These are phyloP conservation scores for Harpalus rufipes DNA, from an alignment of 2,888 invertebrate genomes.

Conservation along the genomic window DNA sequence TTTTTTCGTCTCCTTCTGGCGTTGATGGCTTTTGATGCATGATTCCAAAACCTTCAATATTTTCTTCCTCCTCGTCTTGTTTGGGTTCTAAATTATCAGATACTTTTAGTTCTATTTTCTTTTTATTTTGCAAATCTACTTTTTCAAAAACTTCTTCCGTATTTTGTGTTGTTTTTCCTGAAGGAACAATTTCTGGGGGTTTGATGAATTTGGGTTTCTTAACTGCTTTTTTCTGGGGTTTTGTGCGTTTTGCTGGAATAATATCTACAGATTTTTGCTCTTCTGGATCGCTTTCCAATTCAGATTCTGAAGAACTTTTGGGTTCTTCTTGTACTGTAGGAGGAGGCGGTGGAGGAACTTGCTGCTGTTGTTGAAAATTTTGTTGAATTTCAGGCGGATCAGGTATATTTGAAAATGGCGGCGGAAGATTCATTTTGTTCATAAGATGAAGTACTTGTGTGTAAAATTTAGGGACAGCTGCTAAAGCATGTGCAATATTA, in stretches of 20 bases:
- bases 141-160: constrained; percentile 81
- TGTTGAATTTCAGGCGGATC: constrained; percentile 77
- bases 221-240: constrained; percentile 76
- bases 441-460: constrained; percentile 92
- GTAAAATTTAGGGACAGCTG: constrained; percentile 90
- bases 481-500: constrained; percentile 88
- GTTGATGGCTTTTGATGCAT: constrained; percentile 70
- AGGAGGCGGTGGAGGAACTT: constrained; percentile 74
- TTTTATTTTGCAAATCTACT: constrained; percentile 76
- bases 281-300: constrained; percentile 83
- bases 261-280: constrained; percentile 74
- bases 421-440: constrained; percentile 95
- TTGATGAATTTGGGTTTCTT: constrained; percentile 81
- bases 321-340: constrained; percentile 64
- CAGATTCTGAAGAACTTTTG: constrained; percentile 79
- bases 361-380: constrained; percentile 74
- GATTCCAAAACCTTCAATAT: constrained; percentile 73
- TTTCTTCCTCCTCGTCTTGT: constrained; percentile 68
- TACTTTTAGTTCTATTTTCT: constrained; percentile 80
- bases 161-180: constrained; percentile 74
- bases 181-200: constrained; percentile 71
- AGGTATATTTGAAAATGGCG: constrained; percentile 84
- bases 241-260: constrained; percentile 76
- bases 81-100: constrained; percentile 73
- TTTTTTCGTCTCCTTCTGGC: constrained; percentile 68